These are phyloP conservation scores for Trypoxylus dichotomus DNA, from an alignment of 1,140 invertebrate genomes.

Conservation along the genomic window DNA sequence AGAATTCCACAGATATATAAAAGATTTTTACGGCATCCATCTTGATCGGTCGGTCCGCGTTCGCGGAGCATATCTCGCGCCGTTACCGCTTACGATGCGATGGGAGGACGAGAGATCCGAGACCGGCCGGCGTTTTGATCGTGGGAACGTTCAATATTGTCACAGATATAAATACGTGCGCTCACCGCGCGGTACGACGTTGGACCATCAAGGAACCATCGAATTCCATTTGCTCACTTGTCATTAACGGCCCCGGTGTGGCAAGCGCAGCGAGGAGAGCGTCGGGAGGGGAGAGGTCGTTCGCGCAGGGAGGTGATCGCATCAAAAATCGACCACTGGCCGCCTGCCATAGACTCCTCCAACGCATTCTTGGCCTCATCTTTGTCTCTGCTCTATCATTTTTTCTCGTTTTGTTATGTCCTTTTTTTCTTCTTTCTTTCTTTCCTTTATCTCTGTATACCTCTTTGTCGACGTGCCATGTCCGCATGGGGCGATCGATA, in stretches of 20 bases:
- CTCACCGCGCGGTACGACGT: neutral
- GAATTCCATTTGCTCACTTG: constrained; percentile 44
- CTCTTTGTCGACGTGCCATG: neutral
- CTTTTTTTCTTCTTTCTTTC: neutral
- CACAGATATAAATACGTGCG: constrained; percentile 42
- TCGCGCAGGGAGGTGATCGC: neutral
- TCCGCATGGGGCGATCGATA: neutral
- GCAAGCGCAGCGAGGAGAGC: neutral
- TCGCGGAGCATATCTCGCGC: neutral
- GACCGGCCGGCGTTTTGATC: constrained; percentile 33
- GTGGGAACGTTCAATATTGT: constrained; percentile 49
- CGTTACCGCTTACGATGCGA: neutral
- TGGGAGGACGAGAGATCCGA: neutral
- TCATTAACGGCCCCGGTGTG: constrained; percentile 34
- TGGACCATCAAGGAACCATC: constrained; percentile 40
- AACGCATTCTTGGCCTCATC: neutral
- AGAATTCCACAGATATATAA: neutral
- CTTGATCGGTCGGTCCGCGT: neutral
- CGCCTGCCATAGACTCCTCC: neutral
- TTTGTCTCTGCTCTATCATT: constrained; percentile 1
- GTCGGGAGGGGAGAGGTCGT: neutral
- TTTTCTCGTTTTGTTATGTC: neutral
- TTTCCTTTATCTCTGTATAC: neutral
- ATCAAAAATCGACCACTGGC: constrained; percentile 21
- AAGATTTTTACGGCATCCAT: neutral